These are phyloP conservation scores for Pollenia labialis DNA, from an alignment of 2,888 invertebrate species.

Conservation along the genomic window DNA sequence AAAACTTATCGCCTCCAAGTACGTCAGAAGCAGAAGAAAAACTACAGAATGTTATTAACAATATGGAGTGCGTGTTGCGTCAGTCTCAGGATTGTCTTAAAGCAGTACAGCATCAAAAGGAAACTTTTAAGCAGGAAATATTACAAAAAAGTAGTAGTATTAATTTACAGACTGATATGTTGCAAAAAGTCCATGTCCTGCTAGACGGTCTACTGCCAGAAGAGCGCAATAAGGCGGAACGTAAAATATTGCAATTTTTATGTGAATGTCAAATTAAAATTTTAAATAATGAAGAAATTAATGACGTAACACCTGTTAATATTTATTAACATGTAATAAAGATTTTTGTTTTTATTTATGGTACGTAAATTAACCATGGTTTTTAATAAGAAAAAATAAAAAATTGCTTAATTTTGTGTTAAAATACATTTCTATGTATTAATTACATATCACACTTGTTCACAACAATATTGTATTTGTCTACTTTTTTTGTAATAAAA, in stretches of 20 bases:
- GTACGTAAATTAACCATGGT: too few species aligned
- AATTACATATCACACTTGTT: too few species aligned
- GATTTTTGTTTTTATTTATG: slow-evolving; percentile 14
- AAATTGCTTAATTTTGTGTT: background rate
- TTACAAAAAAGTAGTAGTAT: slow-evolving; percentile 54
- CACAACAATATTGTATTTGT: too few species aligned
- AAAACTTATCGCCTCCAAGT: background rate
- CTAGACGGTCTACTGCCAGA: slow-evolving; percentile 77
- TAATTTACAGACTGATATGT: slow-evolving; percentile 72
- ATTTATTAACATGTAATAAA: slow-evolving; percentile 52
- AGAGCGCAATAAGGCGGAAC: slow-evolving; percentile 78
- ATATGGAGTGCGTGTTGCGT: slow-evolving; percentile 79
- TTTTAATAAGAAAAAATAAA: slow-evolving; percentile 38
- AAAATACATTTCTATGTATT: too few species aligned
- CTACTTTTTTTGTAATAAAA: too few species aligned
- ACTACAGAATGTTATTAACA: slow-evolving; percentile 77
- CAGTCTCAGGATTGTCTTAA: slow-evolving; percentile 79
- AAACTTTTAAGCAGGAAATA: slow-evolving; percentile 71
- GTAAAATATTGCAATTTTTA: slow-evolving; percentile 80
- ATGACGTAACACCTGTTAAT: slow-evolving; percentile 77
- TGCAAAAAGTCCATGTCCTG: slow-evolving; percentile 74
- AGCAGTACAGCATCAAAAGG: slow-evolving; percentile 73
- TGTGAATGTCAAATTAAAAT: slow-evolving; percentile 81
- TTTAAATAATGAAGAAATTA: slow-evolving; percentile 79
- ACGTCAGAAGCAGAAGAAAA: slow-evolving; percentile 74